Conservation (phyloP, 2,797 vertebrate species). For the Crenichthys baileyi region DNA sequence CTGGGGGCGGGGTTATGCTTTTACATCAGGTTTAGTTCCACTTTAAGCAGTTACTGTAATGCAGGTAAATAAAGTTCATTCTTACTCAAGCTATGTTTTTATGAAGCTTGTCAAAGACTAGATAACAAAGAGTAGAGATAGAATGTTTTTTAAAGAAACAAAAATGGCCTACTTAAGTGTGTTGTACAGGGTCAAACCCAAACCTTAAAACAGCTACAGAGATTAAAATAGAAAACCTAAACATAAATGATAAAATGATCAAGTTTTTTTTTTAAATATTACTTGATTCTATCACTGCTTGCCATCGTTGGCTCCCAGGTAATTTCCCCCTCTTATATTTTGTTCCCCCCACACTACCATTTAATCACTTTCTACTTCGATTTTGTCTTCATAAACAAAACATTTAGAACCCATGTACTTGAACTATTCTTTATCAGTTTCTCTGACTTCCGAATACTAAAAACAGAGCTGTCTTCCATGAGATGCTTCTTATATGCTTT, state of each 20-base stretch:
- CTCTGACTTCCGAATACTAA: neutral
- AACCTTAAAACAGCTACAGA: neutral
- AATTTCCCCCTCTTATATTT: neutral
- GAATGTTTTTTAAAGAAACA: neutral
- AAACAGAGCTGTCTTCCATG: neutral
- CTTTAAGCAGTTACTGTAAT: neutral
- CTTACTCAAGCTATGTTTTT: too few species aligned
- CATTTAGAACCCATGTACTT: neutral
- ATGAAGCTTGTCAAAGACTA: neutral
- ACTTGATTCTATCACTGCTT: neutral
- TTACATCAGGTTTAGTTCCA: too few species aligned
- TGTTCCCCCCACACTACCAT: neutral
- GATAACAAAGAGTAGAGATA: neutral
- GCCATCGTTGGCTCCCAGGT: neutral
- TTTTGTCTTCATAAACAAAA: neutral
- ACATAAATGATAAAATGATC: neutral
- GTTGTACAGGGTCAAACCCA: neutral
- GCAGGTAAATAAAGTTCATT: too few species aligned
- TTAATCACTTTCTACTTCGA: neutral
- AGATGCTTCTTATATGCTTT: neutral
- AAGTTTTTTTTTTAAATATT: neutral
- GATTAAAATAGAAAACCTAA: neutral
- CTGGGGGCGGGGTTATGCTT: too few species aligned
- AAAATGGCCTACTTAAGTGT: neutral
- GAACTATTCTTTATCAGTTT: neutral